phyloP scores from a whole-genome alignment of 2,888 invertebrate genomes.

The Toxonevra muliebris region DNA sequence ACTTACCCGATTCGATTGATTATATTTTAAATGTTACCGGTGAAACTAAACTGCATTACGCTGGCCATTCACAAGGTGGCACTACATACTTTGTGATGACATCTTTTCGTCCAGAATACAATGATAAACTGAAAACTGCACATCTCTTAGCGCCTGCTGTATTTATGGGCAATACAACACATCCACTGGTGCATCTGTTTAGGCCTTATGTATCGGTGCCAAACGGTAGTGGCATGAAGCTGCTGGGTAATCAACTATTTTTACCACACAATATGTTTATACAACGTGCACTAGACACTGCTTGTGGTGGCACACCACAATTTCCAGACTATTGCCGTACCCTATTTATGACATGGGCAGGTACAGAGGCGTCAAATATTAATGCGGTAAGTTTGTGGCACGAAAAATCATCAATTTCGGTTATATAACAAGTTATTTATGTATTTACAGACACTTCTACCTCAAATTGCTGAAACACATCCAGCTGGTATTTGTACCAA shows the following conservation, averaged over 20 bases:
- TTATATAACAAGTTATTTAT: no score
- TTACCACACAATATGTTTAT: constrained; percentile 49
- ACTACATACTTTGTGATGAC: constrained; percentile 67
- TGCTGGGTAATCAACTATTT: constrained; percentile 68
- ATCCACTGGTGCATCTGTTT: constrained; percentile 62
- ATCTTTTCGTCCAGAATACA: constrained; percentile 64
- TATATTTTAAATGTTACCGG: constrained; percentile 66
- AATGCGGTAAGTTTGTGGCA: no score
- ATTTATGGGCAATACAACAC: constrained; percentile 69
- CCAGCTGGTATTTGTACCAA: constrained; percentile 55
- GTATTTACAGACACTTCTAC: constrained; percentile 48
- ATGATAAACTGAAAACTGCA: constrained; percentile 65
- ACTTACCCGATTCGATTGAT: constrained; percentile 74
- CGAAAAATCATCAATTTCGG: no score
- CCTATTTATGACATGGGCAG: no score
- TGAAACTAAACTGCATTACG: constrained; percentile 67
- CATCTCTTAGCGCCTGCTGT: constrained; percentile 73
- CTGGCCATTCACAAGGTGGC: constrained; percentile 72
- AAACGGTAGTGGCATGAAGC: constrained; percentile 38
- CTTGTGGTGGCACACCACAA: constrained; percentile 48
- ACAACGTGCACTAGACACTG: constrained; percentile 49
- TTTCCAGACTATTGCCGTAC: constrained; percentile 43
- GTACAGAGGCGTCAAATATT: no score
- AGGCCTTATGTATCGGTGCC: constrained; percentile 55
- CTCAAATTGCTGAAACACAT: constrained; percentile 52